These are phyloP conservation scores for Catocala fraxini DNA, from an alignment of 2,888 invertebrate genomes.

Conservation along the genomic window DNA sequence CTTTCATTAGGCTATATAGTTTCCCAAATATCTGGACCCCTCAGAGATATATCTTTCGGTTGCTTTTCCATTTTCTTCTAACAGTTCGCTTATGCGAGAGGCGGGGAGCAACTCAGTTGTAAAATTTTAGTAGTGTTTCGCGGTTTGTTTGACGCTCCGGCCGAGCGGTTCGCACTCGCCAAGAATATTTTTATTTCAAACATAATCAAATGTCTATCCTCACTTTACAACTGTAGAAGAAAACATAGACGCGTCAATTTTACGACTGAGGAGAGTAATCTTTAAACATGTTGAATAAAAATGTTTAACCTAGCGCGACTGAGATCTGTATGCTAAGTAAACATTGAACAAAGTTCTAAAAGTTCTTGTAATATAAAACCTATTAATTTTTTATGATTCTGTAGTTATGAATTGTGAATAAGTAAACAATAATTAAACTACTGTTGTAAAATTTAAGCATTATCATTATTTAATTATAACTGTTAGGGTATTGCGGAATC, in stretches of 20 bases:
- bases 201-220: slow-evolving; percentile 35
- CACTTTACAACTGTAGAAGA: slow-evolving; percentile 13
- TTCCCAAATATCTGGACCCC: slow-evolving; percentile 86
- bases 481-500: no score
- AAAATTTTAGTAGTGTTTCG: slow-evolving; percentile 79
- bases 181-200: slow-evolving; percentile 43
- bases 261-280: not conserved
- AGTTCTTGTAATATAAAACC: no score
- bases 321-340: no score
- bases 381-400: no score
- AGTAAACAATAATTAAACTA: no score
- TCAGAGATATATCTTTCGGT: slow-evolving; percentile 83
- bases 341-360: no score
- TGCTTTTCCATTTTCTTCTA: slow-evolving; percentile 83
- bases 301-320: no score
- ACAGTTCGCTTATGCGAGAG: slow-evolving; percentile 72
- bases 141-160: slow-evolving; percentile 63
- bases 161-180: slow-evolving; percentile 25
- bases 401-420: no score
- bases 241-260: slow-evolving; percentile 4
- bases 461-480: no score
- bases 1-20: slow-evolving; percentile 88
- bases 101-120: slow-evolving; percentile 72
- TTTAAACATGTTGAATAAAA: no score
- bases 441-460: no score